Conservation (phyloP, 1,140 invertebrate species). For the Brachionus sp. region DNA sequence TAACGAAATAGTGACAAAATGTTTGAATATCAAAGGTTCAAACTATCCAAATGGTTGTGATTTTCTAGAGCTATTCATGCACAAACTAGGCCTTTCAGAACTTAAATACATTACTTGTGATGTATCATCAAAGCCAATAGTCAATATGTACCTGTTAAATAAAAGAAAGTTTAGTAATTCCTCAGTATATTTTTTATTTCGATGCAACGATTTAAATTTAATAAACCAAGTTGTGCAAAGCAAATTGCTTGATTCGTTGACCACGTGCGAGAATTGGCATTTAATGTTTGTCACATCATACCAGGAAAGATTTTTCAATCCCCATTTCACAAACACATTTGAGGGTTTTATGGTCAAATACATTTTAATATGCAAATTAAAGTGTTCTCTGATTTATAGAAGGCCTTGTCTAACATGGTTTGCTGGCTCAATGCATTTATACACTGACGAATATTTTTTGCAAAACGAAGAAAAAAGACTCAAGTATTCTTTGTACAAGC, state of each 20-base stretch:
- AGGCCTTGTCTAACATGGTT: conserved; percentile 20
- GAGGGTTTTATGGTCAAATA: background rate
- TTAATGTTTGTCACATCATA: conserved; percentile 14
- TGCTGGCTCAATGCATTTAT: conserved; percentile 14
- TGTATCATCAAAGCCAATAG: conserved; percentile 15
- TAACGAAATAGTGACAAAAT: background rate
- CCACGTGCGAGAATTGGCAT: background rate
- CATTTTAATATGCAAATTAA: background rate
- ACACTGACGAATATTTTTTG: conserved; percentile 29
- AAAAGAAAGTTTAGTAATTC: background rate
- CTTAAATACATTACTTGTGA: background rate
- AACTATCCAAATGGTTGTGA: background rate
- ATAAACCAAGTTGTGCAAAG: background rate
- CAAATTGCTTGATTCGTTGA: background rate
- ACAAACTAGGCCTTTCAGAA: background rate
- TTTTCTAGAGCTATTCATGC: background rate
- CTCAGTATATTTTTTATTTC: conserved; percentile 4
- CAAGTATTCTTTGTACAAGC: background rate
- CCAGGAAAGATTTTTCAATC: background rate
- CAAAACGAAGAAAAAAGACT: conserved; percentile 4
- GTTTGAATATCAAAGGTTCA: background rate
- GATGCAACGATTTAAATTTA: background rate
- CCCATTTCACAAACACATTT: background rate
- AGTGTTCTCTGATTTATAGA: background rate
- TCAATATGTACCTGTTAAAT: background rate